Percentiles rank a stretch among this genome's conserved stretches.
These are phyloP conservation scores for Ectobius pallidus DNA, from an alignment of 2,888 invertebrate species.

Conservation along the genomic window DNA sequence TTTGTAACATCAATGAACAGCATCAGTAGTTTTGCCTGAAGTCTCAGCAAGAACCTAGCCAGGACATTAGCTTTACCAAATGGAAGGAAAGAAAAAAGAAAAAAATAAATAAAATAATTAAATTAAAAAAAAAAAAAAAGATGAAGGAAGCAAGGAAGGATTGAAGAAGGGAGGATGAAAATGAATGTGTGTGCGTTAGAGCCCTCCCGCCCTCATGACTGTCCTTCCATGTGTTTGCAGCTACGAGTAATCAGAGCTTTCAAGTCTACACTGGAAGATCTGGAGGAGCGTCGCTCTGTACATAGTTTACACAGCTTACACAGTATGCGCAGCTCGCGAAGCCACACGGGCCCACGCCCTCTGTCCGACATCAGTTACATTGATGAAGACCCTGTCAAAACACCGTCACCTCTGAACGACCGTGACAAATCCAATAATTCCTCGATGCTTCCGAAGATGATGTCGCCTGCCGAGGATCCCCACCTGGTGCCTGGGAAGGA, in stretches of 20 bases:
- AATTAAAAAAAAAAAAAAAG: background rate
- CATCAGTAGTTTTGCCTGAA: conserved; percentile 22
- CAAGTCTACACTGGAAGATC: conserved; percentile 98
- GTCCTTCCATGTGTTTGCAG: conserved; percentile 81
- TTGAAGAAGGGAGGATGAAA: conserved; percentile 34
- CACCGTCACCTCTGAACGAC: conserved; percentile 54
- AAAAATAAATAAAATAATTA: conserved; percentile 3
- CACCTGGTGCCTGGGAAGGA: conserved; percentile 44
- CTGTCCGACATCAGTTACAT: conserved; percentile 85
- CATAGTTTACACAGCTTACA: conserved; percentile 96
- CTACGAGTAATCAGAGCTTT: conserved; percentile 99
- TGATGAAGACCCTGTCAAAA: conserved; percentile 68
- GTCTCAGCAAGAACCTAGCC: background rate
- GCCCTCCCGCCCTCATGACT: conserved; percentile 49
- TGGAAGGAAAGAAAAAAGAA: conserved; percentile 20
- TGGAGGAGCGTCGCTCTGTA: conserved; percentile 98
- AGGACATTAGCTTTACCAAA: conserved; percentile 18
- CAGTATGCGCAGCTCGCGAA: conserved; percentile 80
- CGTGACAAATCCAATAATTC: conserved; percentile 47
- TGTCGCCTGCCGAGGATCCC: conserved; percentile 48
- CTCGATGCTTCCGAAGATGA: conserved; percentile 47
- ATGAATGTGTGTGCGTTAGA: conserved; percentile 43
- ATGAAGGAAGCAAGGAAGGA: conserved; percentile 23
- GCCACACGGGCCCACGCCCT: conserved; percentile 74
- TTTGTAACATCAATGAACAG: conserved; percentile 31